Evolutionary conservation across 2,113 vertebrate genomes (phyloP).

Genomic region (Rhipidura dahli): DNA sequence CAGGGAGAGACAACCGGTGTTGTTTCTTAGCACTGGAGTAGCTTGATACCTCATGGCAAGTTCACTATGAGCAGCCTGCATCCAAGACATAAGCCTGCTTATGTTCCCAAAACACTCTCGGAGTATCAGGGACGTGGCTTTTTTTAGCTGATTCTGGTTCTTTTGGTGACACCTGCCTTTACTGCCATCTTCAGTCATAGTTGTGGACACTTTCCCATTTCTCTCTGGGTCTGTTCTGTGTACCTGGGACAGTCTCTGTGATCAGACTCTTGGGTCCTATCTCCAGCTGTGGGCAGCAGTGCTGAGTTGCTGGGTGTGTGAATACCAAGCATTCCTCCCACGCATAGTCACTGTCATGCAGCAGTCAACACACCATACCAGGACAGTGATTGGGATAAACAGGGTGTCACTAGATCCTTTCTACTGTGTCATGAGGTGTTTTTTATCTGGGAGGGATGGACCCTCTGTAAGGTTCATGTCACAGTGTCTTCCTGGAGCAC

Average conservation of each 20-base stretch:
- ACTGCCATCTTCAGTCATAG: background rate
- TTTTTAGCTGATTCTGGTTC: background rate
- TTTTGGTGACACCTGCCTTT: background rate
- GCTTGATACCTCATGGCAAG: background rate
- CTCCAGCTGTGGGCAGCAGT: background rate
- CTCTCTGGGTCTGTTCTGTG: background rate
- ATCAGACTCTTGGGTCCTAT: background rate
- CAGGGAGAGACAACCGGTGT: background rate
- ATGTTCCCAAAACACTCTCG: background rate
- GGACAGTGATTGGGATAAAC: background rate
- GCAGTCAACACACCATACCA: background rate
- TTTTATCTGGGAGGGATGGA: background rate
- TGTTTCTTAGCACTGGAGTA: background rate
- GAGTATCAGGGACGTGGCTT: background rate
- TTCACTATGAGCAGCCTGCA: background rate
- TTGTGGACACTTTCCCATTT: background rate
- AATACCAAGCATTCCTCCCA: background rate
- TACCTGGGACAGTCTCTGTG: background rate
- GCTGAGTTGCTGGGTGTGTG: constrained; percentile 5
- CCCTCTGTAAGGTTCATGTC: background rate
- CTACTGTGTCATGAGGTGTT: constrained; percentile 2
- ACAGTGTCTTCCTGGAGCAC: background rate
- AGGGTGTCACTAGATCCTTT: constrained; percentile 20
- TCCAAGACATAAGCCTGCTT: background rate
- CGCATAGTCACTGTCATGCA: background rate